Percentiles rank a stretch among this genome's conserved stretches.
Evolutionary conservation across 2,113 vertebrate species (phyloP).

Genomic region (Vidua chalybeata): DNA sequence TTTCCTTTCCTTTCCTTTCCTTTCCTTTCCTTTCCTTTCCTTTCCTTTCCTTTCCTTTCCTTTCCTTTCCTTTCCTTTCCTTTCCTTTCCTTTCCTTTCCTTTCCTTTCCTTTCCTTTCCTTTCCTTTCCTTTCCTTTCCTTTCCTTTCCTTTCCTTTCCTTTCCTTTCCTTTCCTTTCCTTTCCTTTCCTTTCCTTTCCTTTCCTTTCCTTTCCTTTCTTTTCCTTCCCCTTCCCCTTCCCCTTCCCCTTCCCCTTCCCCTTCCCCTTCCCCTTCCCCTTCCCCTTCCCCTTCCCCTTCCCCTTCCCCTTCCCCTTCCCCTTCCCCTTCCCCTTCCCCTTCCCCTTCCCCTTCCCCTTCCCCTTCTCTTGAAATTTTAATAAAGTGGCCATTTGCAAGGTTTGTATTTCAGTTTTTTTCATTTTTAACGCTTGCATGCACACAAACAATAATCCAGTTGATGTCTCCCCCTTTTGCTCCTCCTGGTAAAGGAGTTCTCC

Average conservation of each 20-base stretch:
- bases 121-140: too few species aligned
- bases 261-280: neutral
- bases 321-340: neutral
- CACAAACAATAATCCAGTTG: neutral
- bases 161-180: too few species aligned
- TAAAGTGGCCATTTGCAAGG: neutral
- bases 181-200: neutral
- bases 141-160: too few species aligned
- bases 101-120: too few species aligned
- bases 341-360: neutral
- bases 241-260: neutral
- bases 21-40: neutral
- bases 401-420: neutral
- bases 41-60: neutral
- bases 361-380: neutral
- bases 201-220: neutral
- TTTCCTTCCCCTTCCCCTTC: neutral
- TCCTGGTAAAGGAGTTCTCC: neutral
- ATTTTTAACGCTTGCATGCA: constrained; percentile 10
- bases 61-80: neutral
- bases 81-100: neutral
- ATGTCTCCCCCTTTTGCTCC: neutral
- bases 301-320: neutral
- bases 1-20: neutral
- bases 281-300: neutral